Base-by-base conservation (phyloP, 2,797 vertebrate genomes). In the Phataginus tricuspis region DNA sequence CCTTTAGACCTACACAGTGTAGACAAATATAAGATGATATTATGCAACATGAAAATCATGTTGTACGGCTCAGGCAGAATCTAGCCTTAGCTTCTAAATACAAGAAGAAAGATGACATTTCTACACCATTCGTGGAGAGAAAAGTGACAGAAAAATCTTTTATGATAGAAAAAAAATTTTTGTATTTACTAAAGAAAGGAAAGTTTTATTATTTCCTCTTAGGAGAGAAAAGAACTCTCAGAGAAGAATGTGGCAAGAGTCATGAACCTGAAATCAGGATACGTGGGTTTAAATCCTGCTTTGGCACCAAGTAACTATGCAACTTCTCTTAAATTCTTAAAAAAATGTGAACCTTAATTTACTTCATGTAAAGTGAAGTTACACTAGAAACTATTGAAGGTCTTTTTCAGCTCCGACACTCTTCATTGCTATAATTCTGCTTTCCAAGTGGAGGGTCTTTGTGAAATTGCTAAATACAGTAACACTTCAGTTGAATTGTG, bases 261-360 rank as follows among this genome's bases (percentile, higher is more conserved):
- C 59, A 83, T 64, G 59, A 94, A 96, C 63, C 88, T 88, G 83
- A 96, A 97, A 94, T 95, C 63, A 61, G 45, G n/a, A 87, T 92
- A 92, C 72, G 61, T 68, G 25, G 39, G 59, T 92, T 96, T 90
- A 97, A 92, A 95, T 86, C 69, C 57, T 90, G 64, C 53, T 94
- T 95, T 90, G 68, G 87, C 37, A 95, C 49, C 14, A 90, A 96
- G 61, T 63, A 78, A 93, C 68, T 91, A 23, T 78, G 37, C 6
- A 95, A 89, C 37, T 94, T 84, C 72, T 84, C 88, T 87, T 59
- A 94, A 79, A 71, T 64, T 42, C 63, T 90, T 96, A n/a, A 39
- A 87, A 85, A 97, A 93, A 89, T 64, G n/a, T 80, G 86, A 42
- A 68, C 42, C 57, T 91, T 57, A 49, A 91, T 91, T 86, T 94